A percentile compares a stretch with the other conserved stretches of the same genome.
Evolutionary conservation across 2,888 invertebrate genomes (phyloP).

Genomic region (Coremacera marginata): DNA sequence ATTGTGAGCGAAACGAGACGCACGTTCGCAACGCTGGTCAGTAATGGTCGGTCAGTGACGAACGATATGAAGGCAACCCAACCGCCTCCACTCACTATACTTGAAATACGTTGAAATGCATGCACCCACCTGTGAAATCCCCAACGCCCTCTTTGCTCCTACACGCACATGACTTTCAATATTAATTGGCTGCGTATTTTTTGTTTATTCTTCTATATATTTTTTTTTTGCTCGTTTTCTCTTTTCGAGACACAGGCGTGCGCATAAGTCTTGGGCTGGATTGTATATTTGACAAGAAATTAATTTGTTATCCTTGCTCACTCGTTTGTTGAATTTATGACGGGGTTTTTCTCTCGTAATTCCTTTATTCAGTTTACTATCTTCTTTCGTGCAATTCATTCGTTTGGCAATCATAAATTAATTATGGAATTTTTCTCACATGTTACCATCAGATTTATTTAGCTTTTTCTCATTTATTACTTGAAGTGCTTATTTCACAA

Average conservation of each 20-base stretch:
- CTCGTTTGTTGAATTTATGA: constrained; percentile 23
- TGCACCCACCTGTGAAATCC: too few species aligned
- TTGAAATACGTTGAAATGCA: too few species aligned
- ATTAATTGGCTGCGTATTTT: too few species aligned
- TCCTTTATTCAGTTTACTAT: neutral
- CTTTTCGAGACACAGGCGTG: neutral
- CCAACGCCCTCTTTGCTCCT: too few species aligned
- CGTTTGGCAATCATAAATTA: neutral
- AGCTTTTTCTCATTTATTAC: too few species aligned
- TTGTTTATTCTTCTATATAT: too few species aligned
- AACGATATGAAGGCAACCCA: neutral
- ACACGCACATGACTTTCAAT: too few species aligned
- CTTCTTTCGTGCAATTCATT: neutral
- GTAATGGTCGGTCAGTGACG: neutral
- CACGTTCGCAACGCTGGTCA: neutral
- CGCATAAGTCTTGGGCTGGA: neutral
- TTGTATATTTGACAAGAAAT: constrained; percentile 16
- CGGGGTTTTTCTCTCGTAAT: neutral
- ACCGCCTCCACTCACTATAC: neutral
- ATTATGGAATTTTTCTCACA: neutral
- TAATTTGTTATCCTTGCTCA: constrained; percentile 17
- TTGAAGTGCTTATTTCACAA: too few species aligned
- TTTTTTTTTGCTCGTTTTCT: too few species aligned
- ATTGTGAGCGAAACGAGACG: neutral
- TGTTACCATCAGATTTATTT: neutral